Evolutionary conservation across 2,113 vertebrate genomes (phyloP).

Genomic region (Strigops habroptila): DNA sequence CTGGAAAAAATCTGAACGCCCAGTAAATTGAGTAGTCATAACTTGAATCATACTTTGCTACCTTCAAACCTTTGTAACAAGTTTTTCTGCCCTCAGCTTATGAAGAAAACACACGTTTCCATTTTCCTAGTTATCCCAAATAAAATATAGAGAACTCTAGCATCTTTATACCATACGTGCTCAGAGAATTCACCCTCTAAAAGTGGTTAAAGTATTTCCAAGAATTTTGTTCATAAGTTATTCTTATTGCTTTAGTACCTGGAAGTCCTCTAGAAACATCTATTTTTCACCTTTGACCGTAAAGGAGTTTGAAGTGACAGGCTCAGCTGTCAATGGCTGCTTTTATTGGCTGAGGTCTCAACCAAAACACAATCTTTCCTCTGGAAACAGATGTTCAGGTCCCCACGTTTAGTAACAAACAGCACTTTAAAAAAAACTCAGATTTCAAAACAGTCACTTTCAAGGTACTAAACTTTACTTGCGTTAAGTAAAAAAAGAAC

Average conservation of each 20-base stretch:
- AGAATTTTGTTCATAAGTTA: not conserved
- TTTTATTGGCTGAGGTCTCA: not conserved
- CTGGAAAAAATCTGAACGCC: not conserved
- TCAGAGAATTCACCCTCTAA: not conserved
- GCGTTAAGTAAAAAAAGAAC: not conserved
- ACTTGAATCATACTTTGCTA: not conserved
- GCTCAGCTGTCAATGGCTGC: not conserved
- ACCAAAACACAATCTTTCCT: not conserved
- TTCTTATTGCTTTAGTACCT: not conserved
- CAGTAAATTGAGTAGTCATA: not conserved
- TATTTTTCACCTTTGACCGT: not conserved
- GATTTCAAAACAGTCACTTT: not conserved
- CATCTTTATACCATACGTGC: not conserved
- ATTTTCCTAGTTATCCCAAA: not conserved
- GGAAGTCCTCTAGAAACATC: not conserved
- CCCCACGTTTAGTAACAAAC: not conserved
- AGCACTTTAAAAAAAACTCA: not conserved
- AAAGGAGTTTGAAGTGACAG: not conserved
- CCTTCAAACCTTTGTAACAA: not conserved
- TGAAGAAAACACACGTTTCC: not conserved
- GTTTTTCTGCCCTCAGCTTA: not conserved
- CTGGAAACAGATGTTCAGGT: not conserved
- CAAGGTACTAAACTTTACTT: not conserved
- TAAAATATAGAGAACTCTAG: not conserved
- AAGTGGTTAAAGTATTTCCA: not conserved